phyloP scores from a whole-genome alignment of 2,888 invertebrate species.

The Drosophila paracracens region DNA sequence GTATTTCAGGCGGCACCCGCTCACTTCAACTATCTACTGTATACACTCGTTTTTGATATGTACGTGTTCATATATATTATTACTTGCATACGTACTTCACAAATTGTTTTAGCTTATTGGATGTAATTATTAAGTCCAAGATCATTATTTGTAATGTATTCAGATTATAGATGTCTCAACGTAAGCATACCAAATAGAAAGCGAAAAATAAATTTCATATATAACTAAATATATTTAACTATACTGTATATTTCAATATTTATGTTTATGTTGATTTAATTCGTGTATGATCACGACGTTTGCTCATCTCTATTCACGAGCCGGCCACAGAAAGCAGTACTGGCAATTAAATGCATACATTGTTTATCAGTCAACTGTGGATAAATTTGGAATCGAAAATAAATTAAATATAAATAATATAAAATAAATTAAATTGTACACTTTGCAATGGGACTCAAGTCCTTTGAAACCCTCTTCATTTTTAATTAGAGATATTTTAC shows the following conservation, averaged over 20 bases:
- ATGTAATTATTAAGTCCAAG: neutral
- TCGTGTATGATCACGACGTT: neutral
- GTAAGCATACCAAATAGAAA: neutral
- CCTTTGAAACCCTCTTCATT: too few species aligned
- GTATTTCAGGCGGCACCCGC: neutral
- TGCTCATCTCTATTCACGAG: conserved; percentile 2
- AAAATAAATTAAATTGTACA: neutral
- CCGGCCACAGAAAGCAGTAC: neutral
- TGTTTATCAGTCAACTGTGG: neutral
- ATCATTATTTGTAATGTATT: neutral
- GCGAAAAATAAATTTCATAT: neutral
- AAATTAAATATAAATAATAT: neutral
- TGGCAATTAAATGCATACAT: neutral
- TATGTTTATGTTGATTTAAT: neutral
- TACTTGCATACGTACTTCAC: neutral
- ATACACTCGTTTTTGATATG: neutral
- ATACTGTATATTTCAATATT: neutral
- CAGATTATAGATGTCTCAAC: neutral
- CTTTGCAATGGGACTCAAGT: neutral
- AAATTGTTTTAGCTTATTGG: neutral
- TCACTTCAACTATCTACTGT: neutral
- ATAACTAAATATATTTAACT: neutral
- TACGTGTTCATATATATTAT: neutral
- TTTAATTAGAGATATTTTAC: neutral
- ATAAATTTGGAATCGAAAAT: neutral